Base-by-base conservation (phyloP, 2,888 invertebrate genomes). In the Xestoiulus laeticollis region DNA sequence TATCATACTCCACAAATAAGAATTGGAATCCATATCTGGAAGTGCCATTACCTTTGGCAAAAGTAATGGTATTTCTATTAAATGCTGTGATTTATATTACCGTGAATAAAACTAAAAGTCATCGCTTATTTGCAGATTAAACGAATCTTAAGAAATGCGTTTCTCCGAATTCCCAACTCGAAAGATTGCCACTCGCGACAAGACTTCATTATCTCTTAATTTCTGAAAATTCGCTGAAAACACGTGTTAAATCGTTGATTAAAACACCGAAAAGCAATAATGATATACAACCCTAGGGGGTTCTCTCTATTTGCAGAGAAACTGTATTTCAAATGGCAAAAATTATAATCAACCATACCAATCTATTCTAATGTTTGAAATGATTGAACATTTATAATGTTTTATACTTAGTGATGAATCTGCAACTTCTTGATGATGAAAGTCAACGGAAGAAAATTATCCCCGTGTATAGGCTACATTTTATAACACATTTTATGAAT, bases 81-180 rank as follows among this genome's bases (percentile, higher is more conserved):
- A 30, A 8, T 26, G 68, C 26, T 68, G n/a, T n/a, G n/a, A n/a
- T n/a, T n/a, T 68, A 22, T 12, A 26, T n/a, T 6, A 26, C 44
- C 44, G 26, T 16, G 78, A 30, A 78, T 4, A 78, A 78, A 78
- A 32, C 14, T 8, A 78, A 30, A 78, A 78, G 78, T 32, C 78
- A 78, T 78, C 78, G 30, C 30, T 32, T 78, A 78, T 78, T 78
- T 78, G 30, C 26, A 16, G 78, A 78, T 78, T 78, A 78, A 78
- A 32, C 78, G 78, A 78, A 78, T 30, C 78, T 14, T 78, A 32
- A 78, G 78, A 59, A 59, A 59, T 22, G 10, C 19, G 59, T 22
- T 78, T 14, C 26, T 30, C 0, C 78, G 30, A 32, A 78, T 78
- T 78, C 16, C 30, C 2, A 32, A 30, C 78, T 30, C 30, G 16